Conservation (phyloP, 2,797 vertebrate species). For the Cryptoblepharus egeriae region DNA sequence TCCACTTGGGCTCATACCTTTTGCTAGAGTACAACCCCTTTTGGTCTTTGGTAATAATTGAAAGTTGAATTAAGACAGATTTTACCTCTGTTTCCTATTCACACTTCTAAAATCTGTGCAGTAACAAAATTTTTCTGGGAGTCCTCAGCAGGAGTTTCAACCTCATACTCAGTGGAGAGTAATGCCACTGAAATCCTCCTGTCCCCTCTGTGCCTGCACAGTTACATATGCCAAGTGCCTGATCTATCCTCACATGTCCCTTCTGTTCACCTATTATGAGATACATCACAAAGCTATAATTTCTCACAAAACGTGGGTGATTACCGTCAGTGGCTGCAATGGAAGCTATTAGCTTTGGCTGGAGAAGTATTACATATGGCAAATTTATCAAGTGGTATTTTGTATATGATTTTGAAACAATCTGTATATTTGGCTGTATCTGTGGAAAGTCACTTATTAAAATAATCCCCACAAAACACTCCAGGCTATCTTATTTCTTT, state of each 20-base stretch:
- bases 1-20: neutral
- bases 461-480: conserved; percentile 18
- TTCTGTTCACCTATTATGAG: neutral
- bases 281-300: neutral
- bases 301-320: neutral
- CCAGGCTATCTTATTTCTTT: neutral
- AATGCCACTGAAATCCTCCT: neutral
- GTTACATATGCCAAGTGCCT: neutral
- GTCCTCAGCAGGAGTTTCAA: neutral
- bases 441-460: conserved; percentile 30
- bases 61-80: neutral
- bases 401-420: neutral
- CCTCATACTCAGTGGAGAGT: neutral
- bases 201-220: neutral
- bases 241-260: neutral
- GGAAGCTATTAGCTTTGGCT: neutral
- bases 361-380: neutral
- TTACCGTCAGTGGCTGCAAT: neutral
- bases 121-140: neutral
- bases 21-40: neutral
- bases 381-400: neutral
- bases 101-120: neutral
- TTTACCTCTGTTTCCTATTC: neutral
- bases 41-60: neutral
- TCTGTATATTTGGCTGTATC: neutral